These are phyloP conservation scores for Nasonovia ribisnigri DNA, from an alignment of 2,888 invertebrate genomes.

Conservation along the genomic window DNA sequence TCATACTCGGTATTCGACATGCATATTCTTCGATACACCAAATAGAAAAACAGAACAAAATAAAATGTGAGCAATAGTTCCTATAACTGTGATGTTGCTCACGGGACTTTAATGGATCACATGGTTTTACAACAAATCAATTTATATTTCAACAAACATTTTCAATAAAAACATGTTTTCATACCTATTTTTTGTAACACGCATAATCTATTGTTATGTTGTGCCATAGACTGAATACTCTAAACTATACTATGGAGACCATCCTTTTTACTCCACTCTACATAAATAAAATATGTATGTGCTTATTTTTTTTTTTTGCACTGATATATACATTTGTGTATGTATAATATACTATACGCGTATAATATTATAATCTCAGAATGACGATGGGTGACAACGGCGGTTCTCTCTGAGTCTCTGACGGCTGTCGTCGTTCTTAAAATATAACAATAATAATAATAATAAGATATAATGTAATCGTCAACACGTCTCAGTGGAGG, in stretches of 20 bases:
- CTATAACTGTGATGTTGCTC: background rate
- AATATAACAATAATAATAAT: conserved; percentile 7
- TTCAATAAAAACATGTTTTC: background rate
- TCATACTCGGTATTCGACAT: background rate
- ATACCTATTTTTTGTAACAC: background rate
- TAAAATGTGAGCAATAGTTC: background rate
- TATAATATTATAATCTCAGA: background rate
- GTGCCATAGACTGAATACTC: background rate
- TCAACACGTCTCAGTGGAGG: conserved; percentile 20
- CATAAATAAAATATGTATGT: background rate
- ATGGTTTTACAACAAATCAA: background rate
- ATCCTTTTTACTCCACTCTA: background rate
- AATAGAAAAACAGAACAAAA: background rate
- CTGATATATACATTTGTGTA: background rate
- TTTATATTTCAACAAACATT: background rate
- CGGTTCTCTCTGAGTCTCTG: background rate
- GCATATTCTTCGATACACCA: background rate
- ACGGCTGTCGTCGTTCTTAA: background rate
- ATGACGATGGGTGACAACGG: background rate
- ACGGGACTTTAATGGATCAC: background rate
- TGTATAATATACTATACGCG: background rate
- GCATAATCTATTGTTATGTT: background rate
- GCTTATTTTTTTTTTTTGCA: background rate
- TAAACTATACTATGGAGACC: background rate
- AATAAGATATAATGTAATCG: conserved; percentile 28